Evolutionary conservation across 35 echinoderm and acorn worm genomes (phyloP).

Genomic region (Nesometra sesokonis): DNA sequence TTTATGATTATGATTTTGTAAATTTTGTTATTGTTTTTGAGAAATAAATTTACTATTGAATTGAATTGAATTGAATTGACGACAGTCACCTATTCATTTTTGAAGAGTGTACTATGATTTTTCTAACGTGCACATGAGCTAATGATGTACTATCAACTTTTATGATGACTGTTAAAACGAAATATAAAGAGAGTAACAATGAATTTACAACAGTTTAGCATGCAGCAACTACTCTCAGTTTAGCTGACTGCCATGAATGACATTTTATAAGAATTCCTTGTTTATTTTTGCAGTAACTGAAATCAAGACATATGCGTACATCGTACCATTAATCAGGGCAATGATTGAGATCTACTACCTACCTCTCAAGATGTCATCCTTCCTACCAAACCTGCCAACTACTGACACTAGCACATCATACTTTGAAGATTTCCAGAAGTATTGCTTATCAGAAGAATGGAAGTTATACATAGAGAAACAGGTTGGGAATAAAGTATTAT

Average conservation of each 20-base stretch:
- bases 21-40: too few species aligned
- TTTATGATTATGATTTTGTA: too few species aligned
- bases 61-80: too few species aligned
- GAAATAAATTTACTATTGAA: too few species aligned
- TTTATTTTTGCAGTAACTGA: slow-evolving; percentile 12
- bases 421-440: slow-evolving; percentile 84
- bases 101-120: too few species aligned
- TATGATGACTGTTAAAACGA: too few species aligned
- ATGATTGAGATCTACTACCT: slow-evolving; percentile 82
- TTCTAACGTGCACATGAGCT: too few species aligned
- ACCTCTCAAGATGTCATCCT: slow-evolving; percentile 49
- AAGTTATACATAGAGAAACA: slow-evolving; percentile 88
- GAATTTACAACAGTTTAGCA: too few species aligned
- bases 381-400: slow-evolving; percentile 73
- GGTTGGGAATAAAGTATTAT: slow-evolving; percentile 17
- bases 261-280: background rate
- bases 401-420: slow-evolving; percentile 60
- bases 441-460: slow-evolving; percentile 86
- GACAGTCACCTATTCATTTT: too few species aligned
- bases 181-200: too few species aligned
- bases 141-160: too few species aligned
- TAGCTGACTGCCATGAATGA: background rate
- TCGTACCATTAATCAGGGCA: slow-evolving; percentile 68
- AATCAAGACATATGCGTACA: slow-evolving; percentile 61
- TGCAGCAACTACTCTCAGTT: too few species aligned